Evolutionary conservation across 2,888 invertebrate species (phyloP).

Genomic region (Polyommatus icarus): DNA sequence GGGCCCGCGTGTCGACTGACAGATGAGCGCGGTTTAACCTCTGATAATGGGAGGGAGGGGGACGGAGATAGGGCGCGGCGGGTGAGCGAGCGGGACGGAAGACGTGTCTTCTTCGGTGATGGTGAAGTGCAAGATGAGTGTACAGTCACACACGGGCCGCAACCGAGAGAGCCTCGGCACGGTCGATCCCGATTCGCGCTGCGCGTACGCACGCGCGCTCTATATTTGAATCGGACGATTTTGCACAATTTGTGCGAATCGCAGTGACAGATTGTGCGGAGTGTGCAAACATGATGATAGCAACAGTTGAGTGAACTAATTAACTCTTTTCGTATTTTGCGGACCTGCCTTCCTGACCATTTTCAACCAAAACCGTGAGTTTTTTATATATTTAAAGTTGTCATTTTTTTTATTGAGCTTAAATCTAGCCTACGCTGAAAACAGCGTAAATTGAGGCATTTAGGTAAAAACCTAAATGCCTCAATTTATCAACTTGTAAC

Average conservation of each 20-base stretch:
- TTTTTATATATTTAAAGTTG: background rate
- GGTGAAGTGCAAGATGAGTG: slow-evolving; percentile 78
- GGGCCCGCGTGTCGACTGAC: slow-evolving; percentile 74
- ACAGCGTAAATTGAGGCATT: too few species aligned
- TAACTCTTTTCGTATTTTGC: slow-evolving; percentile 43
- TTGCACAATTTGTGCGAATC: slow-evolving; percentile 33
- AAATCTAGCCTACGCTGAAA: background rate
- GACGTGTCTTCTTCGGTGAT: slow-evolving; percentile 78
- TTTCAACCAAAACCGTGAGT: slow-evolving; percentile 35
- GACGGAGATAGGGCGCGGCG: slow-evolving; percentile 51
- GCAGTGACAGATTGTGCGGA: slow-evolving; percentile 43
- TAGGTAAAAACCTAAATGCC: too few species aligned
- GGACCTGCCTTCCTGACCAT: slow-evolving; percentile 17
- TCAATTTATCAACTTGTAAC: background rate
- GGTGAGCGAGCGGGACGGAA: slow-evolving; percentile 55
- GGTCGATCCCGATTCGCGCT: slow-evolving; percentile 66
- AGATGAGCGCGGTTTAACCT: slow-evolving; percentile 76
- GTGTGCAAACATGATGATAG: slow-evolving; percentile 45
- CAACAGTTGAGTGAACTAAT: slow-evolving; percentile 53
- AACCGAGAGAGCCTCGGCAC: slow-evolving; percentile 74
- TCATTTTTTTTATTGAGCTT: background rate
- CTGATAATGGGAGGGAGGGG: slow-evolving; percentile 75
- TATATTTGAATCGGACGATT: slow-evolving; percentile 49
- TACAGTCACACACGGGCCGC: slow-evolving; percentile 79
- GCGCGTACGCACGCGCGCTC: slow-evolving; percentile 69